Base-by-base conservation (phyloP, 2,888 invertebrate species). In the Drosophila mercatorum region DNA sequence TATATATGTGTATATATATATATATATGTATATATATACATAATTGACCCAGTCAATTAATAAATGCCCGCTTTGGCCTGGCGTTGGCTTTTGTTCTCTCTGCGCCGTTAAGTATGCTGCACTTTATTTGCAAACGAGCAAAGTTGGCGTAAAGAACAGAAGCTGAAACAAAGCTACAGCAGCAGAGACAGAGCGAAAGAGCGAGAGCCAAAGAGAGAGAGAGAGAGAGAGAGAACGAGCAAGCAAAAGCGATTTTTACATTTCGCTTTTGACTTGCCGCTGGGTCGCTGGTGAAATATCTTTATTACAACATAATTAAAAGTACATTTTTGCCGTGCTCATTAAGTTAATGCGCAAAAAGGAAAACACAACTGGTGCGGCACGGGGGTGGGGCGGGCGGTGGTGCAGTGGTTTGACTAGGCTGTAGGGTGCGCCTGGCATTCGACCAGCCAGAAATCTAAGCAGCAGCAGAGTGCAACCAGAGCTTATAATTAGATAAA, bases 1-100 rank as follows among this genome's bases (percentile, higher is more conserved):
- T 47, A 12, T 31, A 38, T 73, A 63, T 40, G 56, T 22, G 2
- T 14, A 46, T 6, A 4, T 43, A 22, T 44, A 17, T 43, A 4
- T 46, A 40, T 60, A n/a, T 41, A 14, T 47, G 10, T 31, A 38
- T 73, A 63, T 40, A 60, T 64, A 58, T 58, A 71, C 67, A 71
- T 74, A 78, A 78, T 78, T 78, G 78, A 78, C 68, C 75, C 83
- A 75, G 83, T 79, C 86, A 83, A 83, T 86, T 83, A 83, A 83
- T 78, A 83, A 83, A 80, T 78, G 70, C 78, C 67, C 64, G 63
- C 73, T 68, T 67, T 78, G 80, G 41, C 76, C 57, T 60, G 62
- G 65, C 67, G n/a, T 56, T 68, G 78, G 70, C 78, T 69, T 76
- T 79, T 79, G 72, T 75, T 76, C 73, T 61, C n/a, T 11, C 57